A percentile compares a stretch with the other conserved stretches of the same genome.
These are phyloP conservation scores for Calosoma granatense DNA, from an alignment of 1,140 invertebrate genomes.

Conservation along the genomic window DNA sequence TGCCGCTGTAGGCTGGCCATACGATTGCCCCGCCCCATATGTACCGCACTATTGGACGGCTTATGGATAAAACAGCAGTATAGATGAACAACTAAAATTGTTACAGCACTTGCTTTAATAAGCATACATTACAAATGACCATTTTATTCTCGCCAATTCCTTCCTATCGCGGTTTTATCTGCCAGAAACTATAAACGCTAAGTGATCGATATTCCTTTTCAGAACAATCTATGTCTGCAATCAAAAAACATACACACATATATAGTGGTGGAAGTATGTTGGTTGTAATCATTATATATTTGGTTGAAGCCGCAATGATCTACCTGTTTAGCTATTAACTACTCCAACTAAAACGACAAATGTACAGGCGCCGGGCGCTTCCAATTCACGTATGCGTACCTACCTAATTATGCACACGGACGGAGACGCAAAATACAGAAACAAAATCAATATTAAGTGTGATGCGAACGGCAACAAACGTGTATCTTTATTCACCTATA, in stretches of 20 bases:
- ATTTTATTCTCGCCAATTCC: background rate
- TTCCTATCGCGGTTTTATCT: background rate
- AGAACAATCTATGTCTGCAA: no score
- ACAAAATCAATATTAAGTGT: background rate
- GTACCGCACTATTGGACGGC: background rate
- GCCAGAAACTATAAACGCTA: background rate
- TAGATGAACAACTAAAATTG: background rate
- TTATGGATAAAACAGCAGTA: background rate
- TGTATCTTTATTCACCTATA: no score
- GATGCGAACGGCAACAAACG: no score
- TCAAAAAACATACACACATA: no score
- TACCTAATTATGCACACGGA: background rate
- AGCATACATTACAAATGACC: constrained; percentile 1
- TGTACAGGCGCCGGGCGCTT: no score
- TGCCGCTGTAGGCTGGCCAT: background rate
- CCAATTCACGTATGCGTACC: no score
- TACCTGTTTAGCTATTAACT: no score
- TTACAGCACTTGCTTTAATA: constrained; percentile 6
- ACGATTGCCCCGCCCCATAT: background rate
- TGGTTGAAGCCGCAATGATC: no score
- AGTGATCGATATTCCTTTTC: background rate
- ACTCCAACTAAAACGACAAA: no score
- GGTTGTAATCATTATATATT: no score
- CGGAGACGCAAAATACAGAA: background rate
- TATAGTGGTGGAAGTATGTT: no score